Evolutionary conservation across 2,888 invertebrate species (phyloP).

Genomic region (Cephus sareptanus): DNA sequence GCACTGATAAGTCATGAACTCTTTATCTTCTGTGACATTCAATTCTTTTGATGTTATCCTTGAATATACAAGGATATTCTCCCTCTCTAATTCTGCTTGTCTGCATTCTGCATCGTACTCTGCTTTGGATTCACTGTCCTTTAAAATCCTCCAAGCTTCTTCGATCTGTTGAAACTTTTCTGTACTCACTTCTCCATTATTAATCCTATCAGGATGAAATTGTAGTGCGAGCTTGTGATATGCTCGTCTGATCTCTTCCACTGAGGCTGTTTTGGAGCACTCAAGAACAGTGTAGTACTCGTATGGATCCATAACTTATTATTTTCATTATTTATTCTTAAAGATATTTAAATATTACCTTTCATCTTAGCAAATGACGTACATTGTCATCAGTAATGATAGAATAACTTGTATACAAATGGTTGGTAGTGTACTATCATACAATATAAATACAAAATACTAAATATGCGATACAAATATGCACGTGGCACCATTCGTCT

Average conservation of each 20-base stretch:
- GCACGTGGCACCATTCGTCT: not conserved
- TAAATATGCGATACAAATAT: not conserved
- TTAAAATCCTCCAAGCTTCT: constrained; percentile 78
- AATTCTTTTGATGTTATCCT: constrained; percentile 69
- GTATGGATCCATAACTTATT: constrained; percentile 15
- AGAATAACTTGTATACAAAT: not conserved
- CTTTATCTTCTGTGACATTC: constrained; percentile 60
- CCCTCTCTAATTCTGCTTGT: constrained; percentile 70
- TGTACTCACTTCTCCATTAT: constrained; percentile 40
- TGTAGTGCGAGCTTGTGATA: constrained; percentile 71
- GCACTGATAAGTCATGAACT: constrained; percentile 70
- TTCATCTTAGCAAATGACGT: not conserved
- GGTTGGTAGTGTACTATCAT: not conserved
- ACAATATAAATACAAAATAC: not conserved
- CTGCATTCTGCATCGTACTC: constrained; percentile 75
- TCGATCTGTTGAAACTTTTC: constrained; percentile 70
- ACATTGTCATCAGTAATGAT: not conserved
- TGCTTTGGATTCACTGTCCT: constrained; percentile 71
- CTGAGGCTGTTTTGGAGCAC: constrained; percentile 69
- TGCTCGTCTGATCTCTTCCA: constrained; percentile 72
- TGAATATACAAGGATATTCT: constrained; percentile 72
- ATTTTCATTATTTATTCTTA: not conserved
- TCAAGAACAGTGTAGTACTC: constrained; percentile 71
- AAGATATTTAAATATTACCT: not conserved
- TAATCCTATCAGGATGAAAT: constrained; percentile 74